Base-by-base conservation (phyloP, 1,140 invertebrate genomes). In the Rhopalosiphum padi region DNA sequence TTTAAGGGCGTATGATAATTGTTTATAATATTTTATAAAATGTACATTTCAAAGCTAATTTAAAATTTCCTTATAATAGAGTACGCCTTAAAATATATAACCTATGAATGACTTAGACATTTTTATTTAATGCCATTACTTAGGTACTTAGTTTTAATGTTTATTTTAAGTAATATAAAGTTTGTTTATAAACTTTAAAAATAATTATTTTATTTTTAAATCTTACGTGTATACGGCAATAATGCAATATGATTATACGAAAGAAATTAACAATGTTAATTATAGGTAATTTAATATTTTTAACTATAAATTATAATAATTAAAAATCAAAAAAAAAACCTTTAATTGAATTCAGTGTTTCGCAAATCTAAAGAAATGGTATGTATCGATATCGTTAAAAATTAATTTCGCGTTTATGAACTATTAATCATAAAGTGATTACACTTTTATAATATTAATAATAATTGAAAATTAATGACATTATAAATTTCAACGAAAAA, bases 21-120 rank as follows among this genome's bases (percentile, higher is more conserved):
- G 60, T 35, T 77, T 35, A 77, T n/a, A 68, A 68, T 77, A 77
- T 77, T 77, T 77, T 77, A 77, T n/a, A 77, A 77, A 77, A n/a
- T n/a, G 18, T 77, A 77, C n/a, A 77, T n/a, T 68, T 77, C 60
- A n/a, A 77, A n/a, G 60, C 30, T 77, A 77, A 77, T 77, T n/a
- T 77, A 18, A 77, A 77, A 77, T 77, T 15, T 77, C n/a, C 30
- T 77, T 6, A 68, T 30, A 35, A 35, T n/a, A 77, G 18, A 77
- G n/a, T 77, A 77, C 30, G 30, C 15, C 15, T 77, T 77, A n/a
- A 77, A 68, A 77, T 77, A 77, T 35, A 77, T 35, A 77, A 77
- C 60, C 15, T 77, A 77, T 77, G 30, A 35, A 77, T 77, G 60
- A 77, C n/a, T 77, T n/a, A 18, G 60, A 77, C n/a, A n/a, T n/a